Base-by-base conservation (phyloP, 2,113 vertebrate species). In the Odocoileus hemionus region DNA sequence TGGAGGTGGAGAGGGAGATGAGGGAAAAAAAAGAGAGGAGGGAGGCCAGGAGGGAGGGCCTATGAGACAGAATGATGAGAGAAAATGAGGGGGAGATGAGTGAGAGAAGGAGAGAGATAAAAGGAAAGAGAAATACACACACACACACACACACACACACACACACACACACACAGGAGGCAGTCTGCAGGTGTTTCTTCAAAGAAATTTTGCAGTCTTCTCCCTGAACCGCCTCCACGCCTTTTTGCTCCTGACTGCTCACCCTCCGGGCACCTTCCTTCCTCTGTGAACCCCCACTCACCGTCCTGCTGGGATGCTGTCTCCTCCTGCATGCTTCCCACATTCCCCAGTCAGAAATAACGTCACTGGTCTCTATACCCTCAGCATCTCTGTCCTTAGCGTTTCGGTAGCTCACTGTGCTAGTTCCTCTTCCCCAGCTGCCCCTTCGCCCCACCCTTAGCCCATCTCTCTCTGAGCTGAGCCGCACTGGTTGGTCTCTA, bases 181-280 rank as follows among this genome's bases (percentile, higher is more conserved):
- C 78, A 55, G 14, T 84, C 60, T 47, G 86, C 36, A 91, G 82
- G 55, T 74, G 86, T 45, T 58, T 94, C 45, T 83, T 78, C 80
- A 47, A 92, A 85, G 86, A 64, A 82, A 55, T 36, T 80, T 45
- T 74, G 67, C 70, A 14, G 70, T 74, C 70, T 74, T 76, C 70
- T 96, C 74, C 82, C 50, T 10, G 36, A 88, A 28, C 15, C 12
- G 70, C 54, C 45, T 74, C 30, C 25, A 52, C 54, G 60, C 15
- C 60, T 54, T 57, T 50, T 33, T 83, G 60, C 45, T 55, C 16
- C 9, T 19, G 2, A 76, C 89, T 83, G n/a, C 70, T 83, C 52
- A 25, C 23, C 28, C 50, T 3, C 12, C 3, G 21, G 54, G 45
- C 1, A 26, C 23, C 55, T 47, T 33, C 21, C 16, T 17, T 36